Conservation (phyloP, 2,888 invertebrate species). For the Zygothrica quintamaculata region DNA sequence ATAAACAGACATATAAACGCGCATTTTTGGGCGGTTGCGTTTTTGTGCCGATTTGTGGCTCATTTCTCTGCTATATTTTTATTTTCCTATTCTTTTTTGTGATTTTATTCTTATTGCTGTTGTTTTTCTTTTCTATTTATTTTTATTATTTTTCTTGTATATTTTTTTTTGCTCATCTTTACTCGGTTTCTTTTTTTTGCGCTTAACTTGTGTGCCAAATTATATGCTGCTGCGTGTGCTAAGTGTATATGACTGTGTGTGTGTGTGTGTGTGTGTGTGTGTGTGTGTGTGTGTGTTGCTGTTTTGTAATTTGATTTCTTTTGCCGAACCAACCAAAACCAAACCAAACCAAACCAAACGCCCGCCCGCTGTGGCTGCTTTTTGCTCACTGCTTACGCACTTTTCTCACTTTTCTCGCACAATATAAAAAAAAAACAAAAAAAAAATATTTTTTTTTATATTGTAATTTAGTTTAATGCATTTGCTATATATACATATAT, state of each 20-base stretch:
- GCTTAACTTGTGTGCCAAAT: conserved; percentile 79
- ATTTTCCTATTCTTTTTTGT: too few species aligned
- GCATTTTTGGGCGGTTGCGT: conserved; percentile 61
- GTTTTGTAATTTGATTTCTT: conserved; percentile 78
- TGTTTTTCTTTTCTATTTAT: conserved; percentile 42
- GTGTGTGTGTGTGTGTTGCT: conserved; percentile 61
- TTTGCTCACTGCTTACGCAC: conserved; percentile 56
- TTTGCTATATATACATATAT: too few species aligned
- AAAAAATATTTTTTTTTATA: conserved; percentile 11
- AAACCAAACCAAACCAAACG: neutral
- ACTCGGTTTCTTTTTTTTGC: conserved; percentile 39
- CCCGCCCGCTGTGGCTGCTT: conserved; percentile 44
- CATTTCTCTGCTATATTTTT: conserved; percentile 45
- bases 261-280: conserved; percentile 16
- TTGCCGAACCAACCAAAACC: conserved; percentile 47
- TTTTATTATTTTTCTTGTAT: conserved; percentile 44
- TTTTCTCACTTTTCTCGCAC: conserved; percentile 40
- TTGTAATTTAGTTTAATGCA: conserved; percentile 6
- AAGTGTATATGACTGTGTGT: conserved; percentile 33
- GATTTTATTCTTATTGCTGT: too few species aligned
- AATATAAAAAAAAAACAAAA: neutral
- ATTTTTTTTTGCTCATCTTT: conserved; percentile 23
- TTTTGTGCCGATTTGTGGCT: conserved; percentile 55
- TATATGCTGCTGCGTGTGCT: conserved; percentile 59
- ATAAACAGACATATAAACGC: conserved; percentile 12